Percentiles rank a stretch among this genome's conserved stretches.
phyloP scores from a whole-genome alignment of 2,888 invertebrate species.

The Taphrorychus bicolor region DNA sequence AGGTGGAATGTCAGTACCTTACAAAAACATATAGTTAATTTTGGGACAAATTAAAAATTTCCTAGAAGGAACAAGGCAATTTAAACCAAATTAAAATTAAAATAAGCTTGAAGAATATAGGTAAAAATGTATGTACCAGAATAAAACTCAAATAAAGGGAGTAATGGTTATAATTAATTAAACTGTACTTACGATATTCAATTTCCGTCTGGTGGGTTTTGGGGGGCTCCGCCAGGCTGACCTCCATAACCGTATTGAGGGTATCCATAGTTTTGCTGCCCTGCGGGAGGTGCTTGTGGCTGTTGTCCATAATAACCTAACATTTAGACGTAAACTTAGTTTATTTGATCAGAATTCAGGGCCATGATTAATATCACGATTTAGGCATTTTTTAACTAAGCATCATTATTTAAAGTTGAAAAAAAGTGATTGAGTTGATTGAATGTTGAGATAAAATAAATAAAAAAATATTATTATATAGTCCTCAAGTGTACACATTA shows the following conservation, averaged over 20 bases:
- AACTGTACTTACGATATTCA: conserved; percentile 10
- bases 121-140: neutral
- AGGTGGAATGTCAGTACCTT: neutral
- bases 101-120: neutral
- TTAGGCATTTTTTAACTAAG: neutral
- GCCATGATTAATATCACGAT: neutral
- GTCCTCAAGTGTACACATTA: no score
- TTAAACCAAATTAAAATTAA: neutral
- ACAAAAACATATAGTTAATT: neutral
- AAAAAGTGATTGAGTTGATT: no score
- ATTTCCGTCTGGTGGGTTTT: conserved; percentile 26
- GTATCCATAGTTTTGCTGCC: conserved; percentile 59
- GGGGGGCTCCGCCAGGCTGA: conserved; percentile 43
- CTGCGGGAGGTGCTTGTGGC: conserved; percentile 53
- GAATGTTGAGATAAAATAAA: no score
- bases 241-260: conserved; percentile 60
- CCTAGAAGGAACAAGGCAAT: neutral
- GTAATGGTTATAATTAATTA: neutral
- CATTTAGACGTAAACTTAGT: neutral
- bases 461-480: no score
- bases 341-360: neutral
- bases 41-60: neutral
- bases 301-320: conserved; percentile 57
- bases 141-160: no score
- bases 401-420: no score